These are phyloP conservation scores for Erpobdella octoculata DNA, from an alignment of 2,888 invertebrate genomes.

Conservation along the genomic window DNA sequence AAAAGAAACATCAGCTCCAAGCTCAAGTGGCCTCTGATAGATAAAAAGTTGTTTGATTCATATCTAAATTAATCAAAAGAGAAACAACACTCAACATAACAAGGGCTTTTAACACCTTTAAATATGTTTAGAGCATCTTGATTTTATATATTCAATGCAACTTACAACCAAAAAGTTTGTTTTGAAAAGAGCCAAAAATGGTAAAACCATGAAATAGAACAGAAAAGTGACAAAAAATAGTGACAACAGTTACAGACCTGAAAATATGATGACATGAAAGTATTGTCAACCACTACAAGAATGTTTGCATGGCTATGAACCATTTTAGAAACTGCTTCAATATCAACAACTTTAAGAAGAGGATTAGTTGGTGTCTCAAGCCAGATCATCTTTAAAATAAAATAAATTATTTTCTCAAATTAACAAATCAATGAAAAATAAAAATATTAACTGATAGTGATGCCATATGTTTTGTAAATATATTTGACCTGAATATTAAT, in stretches of 20 bases:
- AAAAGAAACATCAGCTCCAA: conserved; percentile 81
- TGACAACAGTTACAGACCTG: conserved; percentile 56
- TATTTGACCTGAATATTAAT: too few relatives aligned
- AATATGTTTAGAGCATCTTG: too few relatives aligned
- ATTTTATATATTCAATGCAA: too few relatives aligned
- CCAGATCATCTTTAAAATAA: conserved; percentile 63
- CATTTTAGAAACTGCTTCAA: conserved; percentile 63
- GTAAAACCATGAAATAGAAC: too few relatives aligned
- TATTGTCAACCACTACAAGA: conserved; percentile 80
- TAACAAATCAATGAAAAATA: too few relatives aligned
- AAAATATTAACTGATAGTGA: too few relatives aligned
- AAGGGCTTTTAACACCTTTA: background rate
- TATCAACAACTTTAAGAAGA: conserved; percentile 77
- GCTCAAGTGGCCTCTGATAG: conserved; percentile 68
- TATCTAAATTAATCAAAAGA: background rate
- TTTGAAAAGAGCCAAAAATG: too few relatives aligned
- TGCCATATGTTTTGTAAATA: too few relatives aligned
- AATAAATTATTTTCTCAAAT: background rate
- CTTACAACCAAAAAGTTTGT: too few relatives aligned
- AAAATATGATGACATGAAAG: conserved; percentile 81
- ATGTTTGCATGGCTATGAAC: conserved; percentile 58
- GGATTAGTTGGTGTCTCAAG: conserved; percentile 95
- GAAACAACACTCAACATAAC: conserved; percentile 17
- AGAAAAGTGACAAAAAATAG: background rate
- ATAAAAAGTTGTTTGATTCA: conserved; percentile 5